Evolutionary conservation across 2,113 vertebrate genomes (phyloP).

Genomic region (Pavo muticus): DNA sequence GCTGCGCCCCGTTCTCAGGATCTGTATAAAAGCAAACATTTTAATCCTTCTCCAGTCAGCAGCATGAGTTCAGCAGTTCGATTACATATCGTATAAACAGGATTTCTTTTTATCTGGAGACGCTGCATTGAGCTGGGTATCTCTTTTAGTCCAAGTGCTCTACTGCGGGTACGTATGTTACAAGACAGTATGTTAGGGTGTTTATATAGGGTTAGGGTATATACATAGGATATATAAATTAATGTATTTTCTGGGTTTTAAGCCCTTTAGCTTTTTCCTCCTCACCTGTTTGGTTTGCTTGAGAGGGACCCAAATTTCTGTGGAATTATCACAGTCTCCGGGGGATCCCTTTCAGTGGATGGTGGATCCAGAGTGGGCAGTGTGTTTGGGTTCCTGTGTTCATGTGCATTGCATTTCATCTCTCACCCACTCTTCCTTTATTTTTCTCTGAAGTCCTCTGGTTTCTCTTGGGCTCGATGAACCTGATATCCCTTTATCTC

Average conservation of each 20-base stretch:
- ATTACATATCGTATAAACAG: background rate
- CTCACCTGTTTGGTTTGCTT: background rate
- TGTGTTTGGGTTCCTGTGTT: background rate
- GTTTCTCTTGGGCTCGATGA: background rate
- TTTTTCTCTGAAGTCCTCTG: background rate
- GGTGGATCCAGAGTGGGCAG: background rate
- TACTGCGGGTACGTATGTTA: background rate
- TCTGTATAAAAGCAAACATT: background rate
- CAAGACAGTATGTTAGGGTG: background rate
- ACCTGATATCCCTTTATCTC: background rate
- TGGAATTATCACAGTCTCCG: accelerated
- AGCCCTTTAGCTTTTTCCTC: background rate
- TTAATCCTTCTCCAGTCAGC: background rate
- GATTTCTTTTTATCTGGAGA: slow-evolving; percentile 2
- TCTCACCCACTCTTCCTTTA: background rate
- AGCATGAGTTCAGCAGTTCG: background rate
- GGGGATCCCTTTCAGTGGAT: background rate
- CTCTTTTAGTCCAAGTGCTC: background rate
- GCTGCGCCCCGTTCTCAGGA: background rate
- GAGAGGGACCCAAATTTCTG: background rate
- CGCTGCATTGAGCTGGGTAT: background rate
- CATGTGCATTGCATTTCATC: background rate
- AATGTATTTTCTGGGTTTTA: background rate
- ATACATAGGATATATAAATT: background rate
- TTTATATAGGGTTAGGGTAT: no score